Evolutionary conservation across 2,113 vertebrate species (phyloP), one percentile per base, ranked within the genome.

Genomic region (Crotalus viridis): DNA sequence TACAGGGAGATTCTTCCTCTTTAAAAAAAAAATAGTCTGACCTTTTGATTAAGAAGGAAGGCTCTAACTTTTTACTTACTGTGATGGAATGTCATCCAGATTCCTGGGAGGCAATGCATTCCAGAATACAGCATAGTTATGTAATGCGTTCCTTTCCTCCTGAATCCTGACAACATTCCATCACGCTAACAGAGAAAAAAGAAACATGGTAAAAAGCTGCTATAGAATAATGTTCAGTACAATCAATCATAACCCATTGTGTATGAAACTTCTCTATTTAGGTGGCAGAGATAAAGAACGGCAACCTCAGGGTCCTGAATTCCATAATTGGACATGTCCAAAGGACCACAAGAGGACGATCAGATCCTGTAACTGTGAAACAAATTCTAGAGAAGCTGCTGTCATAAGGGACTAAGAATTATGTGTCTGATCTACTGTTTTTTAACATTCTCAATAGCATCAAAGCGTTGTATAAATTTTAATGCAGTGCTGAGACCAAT

Each of bases 321-420:
- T 99, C 98, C 93, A 97, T 99, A 93, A 99, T 99, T 24, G 99
- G 99, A 1, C 93, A 98, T 93, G 98, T 99, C 89, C 98, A 98
- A 94, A 99, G 95, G 94, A 97, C 98, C 46, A 98, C 98, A 26
- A 97, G 97, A 91, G 98, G 97, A 48, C 97, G 98, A 87, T 98
- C 98, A 1, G 98, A 98, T 56, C 98, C 99, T 0, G 94, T 97
- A 8, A 90, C 97, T 93, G 98, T 99, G 91, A 98, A 97, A 95
- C 91, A 97, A 0, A 97, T 99, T 64, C 89, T 99, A 90, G 97
- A 99, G 96, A 97, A 98, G 96, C 97, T 98, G 96, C 97, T 98
- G 85, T 96, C 91, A 0, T 39, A 94, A 43, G 93, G 61, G 46
- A 57, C 91, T 81, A 90, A 87, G 57, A 94, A 92, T 0, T 1